Evolutionary conservation across 2,797 vertebrate genomes (phyloP).

Genomic region (Dromococcyx pavoninus): DNA sequence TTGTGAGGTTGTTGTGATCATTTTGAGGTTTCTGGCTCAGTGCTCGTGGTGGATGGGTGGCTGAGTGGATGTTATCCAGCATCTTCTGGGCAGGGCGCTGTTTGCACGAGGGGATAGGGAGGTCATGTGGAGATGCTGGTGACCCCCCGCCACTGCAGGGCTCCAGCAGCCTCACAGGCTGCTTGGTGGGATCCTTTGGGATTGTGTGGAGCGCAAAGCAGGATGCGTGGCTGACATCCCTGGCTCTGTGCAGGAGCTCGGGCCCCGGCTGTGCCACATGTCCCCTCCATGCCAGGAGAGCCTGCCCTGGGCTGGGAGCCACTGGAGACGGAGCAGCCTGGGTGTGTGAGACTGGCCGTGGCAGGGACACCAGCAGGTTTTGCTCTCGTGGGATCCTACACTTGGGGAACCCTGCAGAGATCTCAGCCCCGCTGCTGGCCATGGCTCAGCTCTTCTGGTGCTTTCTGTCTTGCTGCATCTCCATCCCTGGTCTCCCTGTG

Average conservation of each 20-base stretch:
- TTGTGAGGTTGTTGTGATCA: not conserved
- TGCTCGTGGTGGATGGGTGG: not conserved
- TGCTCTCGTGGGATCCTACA: rapidly evolving
- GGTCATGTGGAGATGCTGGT: not conserved
- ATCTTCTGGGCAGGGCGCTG: not conserved
- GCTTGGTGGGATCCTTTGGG: not conserved
- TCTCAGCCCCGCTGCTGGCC: not conserved
- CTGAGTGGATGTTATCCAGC: rapidly evolving
- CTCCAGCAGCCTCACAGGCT: not conserved
- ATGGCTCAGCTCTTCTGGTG: not conserved
- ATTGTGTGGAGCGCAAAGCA: not conserved
- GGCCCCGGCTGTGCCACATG: rapidly evolving
- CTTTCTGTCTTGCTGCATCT: not conserved
- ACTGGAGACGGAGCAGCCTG: not conserved
- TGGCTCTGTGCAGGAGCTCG: rapidly evolving
- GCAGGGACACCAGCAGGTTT: rapidly evolving
- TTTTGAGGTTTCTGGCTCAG: rapidly evolving
- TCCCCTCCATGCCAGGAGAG: rapidly evolving
- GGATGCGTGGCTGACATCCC: rapidly evolving
- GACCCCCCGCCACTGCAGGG: not conserved
- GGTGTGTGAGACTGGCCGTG: rapidly evolving
- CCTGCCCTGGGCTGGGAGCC: not conserved
- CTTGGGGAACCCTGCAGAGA: not conserved
- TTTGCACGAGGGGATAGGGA: not conserved
- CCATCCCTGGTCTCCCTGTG: rapidly evolving